A percentile compares a stretch with the other conserved stretches of the same genome.
These are phyloP conservation scores for Isotomurus palustris DNA, from an alignment of 2,888 invertebrate genomes.

Conservation along the genomic window DNA sequence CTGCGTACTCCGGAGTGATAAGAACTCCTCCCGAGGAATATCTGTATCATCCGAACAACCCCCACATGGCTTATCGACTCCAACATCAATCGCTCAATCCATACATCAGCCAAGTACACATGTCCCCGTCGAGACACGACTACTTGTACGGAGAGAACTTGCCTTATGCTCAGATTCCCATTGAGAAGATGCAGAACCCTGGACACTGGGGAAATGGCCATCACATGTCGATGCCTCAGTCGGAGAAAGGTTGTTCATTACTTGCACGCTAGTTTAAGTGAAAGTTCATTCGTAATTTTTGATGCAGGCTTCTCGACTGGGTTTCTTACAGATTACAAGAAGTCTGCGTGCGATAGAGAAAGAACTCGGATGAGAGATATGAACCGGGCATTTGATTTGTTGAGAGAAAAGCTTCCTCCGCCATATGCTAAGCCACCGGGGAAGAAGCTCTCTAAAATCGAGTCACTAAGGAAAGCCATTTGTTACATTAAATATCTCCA, in stretches of 20 bases:
- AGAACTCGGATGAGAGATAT: constrained; percentile 79
- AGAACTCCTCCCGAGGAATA: constrained; percentile 32
- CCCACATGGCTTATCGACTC: neutral
- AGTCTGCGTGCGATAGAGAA: constrained; percentile 77
- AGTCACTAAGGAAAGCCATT: constrained; percentile 71
- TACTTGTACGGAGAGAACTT: constrained; percentile 13
- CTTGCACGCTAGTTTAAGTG: neutral
- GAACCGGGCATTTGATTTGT: constrained; percentile 71
- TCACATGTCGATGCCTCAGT: constrained; percentile 25
- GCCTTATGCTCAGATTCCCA: constrained; percentile 26
- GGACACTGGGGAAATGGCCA: too few relatives aligned
- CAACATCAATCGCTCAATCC: too few relatives aligned
- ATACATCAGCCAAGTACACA: too few relatives aligned
- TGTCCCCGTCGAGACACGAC: neutral
- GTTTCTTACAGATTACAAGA: constrained; percentile 64
- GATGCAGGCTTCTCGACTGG: constrained; percentile 3
- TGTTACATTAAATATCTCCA: constrained; percentile 71
- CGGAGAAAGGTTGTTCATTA: constrained; percentile 33
- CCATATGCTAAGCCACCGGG: constrained; percentile 64
- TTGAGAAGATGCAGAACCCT: constrained; percentile 41
- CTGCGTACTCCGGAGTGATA: constrained; percentile 11
- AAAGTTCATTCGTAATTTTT: neutral
- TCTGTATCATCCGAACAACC: constrained; percentile 20
- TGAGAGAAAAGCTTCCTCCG: constrained; percentile 16
- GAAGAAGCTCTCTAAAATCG: constrained; percentile 80